Percentiles rank a stretch among this genome's conserved stretches.
phyloP scores from a whole-genome alignment of 2,797 vertebrate species.

The Brachymystax lenok region DNA sequence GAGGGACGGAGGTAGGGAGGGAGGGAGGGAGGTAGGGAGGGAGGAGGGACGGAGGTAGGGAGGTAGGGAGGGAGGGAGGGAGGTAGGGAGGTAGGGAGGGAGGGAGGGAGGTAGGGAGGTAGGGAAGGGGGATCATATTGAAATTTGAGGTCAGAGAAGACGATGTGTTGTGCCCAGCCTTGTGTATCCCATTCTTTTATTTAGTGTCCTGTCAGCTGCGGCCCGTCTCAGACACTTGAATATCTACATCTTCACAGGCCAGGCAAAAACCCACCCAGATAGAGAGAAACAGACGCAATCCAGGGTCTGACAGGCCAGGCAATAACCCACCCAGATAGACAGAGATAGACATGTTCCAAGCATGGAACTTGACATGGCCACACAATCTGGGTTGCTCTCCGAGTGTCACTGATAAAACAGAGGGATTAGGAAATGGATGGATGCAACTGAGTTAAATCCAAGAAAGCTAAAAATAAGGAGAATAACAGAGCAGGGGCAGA shows the following conservation, averaged over 20 bases:
- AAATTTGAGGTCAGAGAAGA: conserved; percentile 74
- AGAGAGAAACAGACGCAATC: conserved; percentile 45
- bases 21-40: not conserved
- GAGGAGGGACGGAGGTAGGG: conserved; percentile 23
- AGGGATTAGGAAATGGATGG: conserved; percentile 70
- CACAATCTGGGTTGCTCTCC: conserved; percentile 59
- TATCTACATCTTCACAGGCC: conserved; percentile 11
- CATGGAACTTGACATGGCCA: conserved; percentile 50
- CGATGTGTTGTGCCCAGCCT: conserved; percentile 59
- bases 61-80: conserved; percentile 17
- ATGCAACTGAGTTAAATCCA: conserved; percentile 69
- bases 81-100: not conserved
- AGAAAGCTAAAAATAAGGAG: conserved; percentile 58
- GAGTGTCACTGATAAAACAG: conserved; percentile 74
- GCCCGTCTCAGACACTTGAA: conserved; percentile 20
- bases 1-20: conserved; percentile 29
- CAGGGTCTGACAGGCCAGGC: too few relatives aligned
- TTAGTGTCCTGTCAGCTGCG: conserved; percentile 42
- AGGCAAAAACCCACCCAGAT: conserved; percentile 18
- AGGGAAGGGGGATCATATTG: conserved; percentile 51
- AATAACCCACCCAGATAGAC: too few relatives aligned
- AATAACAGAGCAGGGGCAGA: conserved; percentile 61
- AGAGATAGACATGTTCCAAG: conserved; percentile 29
- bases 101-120: not conserved
- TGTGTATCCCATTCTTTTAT: conserved; percentile 64